Evolutionary conservation across 2,888 invertebrate genomes (phyloP).

Genomic region (Osedax frankpressi): DNA sequence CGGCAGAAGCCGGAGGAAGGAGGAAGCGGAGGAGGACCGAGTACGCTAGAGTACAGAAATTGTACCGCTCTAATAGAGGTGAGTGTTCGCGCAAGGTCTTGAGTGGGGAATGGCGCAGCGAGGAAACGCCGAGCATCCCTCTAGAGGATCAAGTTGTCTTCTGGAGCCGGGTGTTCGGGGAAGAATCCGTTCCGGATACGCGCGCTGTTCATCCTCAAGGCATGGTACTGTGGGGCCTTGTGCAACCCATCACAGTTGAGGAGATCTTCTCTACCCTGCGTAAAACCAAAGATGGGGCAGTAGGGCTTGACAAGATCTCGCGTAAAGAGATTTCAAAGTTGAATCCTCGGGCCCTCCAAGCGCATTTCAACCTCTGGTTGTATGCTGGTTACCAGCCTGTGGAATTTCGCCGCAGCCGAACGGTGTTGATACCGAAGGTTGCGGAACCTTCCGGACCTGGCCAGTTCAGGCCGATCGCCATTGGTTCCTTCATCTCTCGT

Average conservation of each 20-base stretch:
- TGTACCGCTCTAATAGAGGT: not conserved
- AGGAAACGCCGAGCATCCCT: not conserved
- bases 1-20: too few relatives aligned
- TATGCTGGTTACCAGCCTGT: not conserved
- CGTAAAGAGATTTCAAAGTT: not conserved
- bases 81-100: not conserved
- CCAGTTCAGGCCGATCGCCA: not conserved
- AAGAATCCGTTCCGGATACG: not conserved
- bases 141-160: not conserved
- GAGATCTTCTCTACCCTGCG: not conserved
- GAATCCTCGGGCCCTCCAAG: not conserved
- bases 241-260: not conserved
- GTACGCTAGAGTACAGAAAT: not conserved
- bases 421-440: not conserved
- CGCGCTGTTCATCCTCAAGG: not conserved
- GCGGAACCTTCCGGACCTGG: not conserved
- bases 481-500: not conserved
- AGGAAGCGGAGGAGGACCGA: not conserved
- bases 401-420: not conserved
- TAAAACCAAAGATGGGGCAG: not conserved
- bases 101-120: not conserved
- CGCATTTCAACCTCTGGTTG: conserved; percentile 3
- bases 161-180: not conserved
- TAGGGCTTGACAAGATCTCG: too few relatives aligned
- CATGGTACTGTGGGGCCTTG: not conserved